Evolutionary conservation across 30 jellyfish, hydroid and myxozoan genomes (phyloP).

Genomic region (Cassiopea xamachana): DNA sequence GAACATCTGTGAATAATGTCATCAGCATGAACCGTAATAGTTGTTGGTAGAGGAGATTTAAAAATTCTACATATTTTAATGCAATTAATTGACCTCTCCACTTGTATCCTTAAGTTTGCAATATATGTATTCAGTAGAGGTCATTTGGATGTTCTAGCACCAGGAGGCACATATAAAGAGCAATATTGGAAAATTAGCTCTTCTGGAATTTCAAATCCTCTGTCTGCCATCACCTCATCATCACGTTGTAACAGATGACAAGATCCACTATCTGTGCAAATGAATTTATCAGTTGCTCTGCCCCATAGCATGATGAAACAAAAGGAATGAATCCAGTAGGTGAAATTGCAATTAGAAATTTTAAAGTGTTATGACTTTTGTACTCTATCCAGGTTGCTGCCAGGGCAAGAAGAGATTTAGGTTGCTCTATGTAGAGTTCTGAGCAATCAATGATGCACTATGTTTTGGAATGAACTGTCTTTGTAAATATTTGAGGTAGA

Average conservation of each 20-base stretch:
- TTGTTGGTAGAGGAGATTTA: conserved; percentile 25
- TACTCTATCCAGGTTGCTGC: conserved; percentile 54
- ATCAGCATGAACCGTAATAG: conserved; percentile 61
- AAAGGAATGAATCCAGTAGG: conserved; percentile 38
- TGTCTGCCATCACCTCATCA: conserved; percentile 62
- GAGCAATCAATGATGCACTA: conserved; percentile 39
- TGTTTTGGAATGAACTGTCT: background rate
- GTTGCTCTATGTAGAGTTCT: conserved; percentile 35
- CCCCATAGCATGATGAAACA: conserved; percentile 27
- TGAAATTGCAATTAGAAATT: conserved; percentile 12
- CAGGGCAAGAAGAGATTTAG: conserved; percentile 27
- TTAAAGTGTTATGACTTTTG: background rate
- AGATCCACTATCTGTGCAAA: conserved; percentile 24
- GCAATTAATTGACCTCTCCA: conserved; percentile 81
- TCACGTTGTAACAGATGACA: conserved; percentile 63
- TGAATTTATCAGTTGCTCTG: conserved; percentile 32
- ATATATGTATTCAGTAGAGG: conserved; percentile 61
- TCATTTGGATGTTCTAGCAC: conserved; percentile 73
- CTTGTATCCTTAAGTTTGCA: conserved; percentile 66
- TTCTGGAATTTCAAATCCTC: conserved; percentile 51
- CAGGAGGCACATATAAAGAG: background rate
- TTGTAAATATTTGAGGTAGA: conserved; percentile 17
- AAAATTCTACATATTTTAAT: conserved; percentile 64
- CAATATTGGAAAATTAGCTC: conserved; percentile 26
- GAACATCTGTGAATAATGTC: conserved; percentile 15